Conservation (phyloP, 92 coral and sea anemone genomes). For the Diadumene lineata region DNA sequence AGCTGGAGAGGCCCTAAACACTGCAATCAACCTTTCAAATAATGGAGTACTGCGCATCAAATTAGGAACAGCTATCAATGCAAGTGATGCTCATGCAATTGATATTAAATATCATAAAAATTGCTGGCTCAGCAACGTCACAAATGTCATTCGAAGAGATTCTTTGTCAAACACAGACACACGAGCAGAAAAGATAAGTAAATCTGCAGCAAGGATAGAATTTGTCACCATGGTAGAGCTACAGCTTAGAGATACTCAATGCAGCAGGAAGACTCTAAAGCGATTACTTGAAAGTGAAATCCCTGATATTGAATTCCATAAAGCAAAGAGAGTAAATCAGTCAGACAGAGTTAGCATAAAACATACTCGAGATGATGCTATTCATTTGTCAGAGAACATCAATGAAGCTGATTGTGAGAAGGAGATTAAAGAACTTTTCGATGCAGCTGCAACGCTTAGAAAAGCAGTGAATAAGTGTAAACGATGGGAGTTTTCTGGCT, state of each 20-base stretch:
- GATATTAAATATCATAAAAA: conserved; percentile 62
- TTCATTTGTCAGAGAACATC: conserved; percentile 37
- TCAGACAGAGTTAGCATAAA: conserved; percentile 60
- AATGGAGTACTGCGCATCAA: conserved; percentile 57
- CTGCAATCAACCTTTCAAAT: conserved; percentile 33
- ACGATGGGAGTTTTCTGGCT: conserved; percentile 62
- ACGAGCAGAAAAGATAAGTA: conserved; percentile 47
- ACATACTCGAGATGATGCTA: conserved; percentile 62
- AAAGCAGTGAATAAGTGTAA: conserved; percentile 52
- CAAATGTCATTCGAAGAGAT: conserved; percentile 43
- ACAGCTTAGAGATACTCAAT: conserved; percentile 43
- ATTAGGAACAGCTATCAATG: conserved; percentile 43
- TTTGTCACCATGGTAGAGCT: conserved; percentile 54
- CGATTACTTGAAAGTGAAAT: conserved; percentile 50
- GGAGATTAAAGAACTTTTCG: conserved; percentile 61
- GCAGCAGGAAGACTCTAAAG: conserved; percentile 32
- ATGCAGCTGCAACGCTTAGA: conserved; percentile 61
- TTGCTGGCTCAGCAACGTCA: conserved; percentile 58
- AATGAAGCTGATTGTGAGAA: no score
- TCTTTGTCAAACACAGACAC: conserved; percentile 18
- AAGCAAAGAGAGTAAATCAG: conserved; percentile 56
- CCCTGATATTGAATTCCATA: conserved; percentile 58
- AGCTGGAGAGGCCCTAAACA: conserved; percentile 55
- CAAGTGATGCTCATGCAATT: conserved; percentile 61
- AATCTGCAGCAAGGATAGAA: conserved; percentile 67